These are phyloP conservation scores for Rhinoderma darwinii DNA, from an alignment of 2,113 vertebrate species.

Conservation along the genomic window DNA sequence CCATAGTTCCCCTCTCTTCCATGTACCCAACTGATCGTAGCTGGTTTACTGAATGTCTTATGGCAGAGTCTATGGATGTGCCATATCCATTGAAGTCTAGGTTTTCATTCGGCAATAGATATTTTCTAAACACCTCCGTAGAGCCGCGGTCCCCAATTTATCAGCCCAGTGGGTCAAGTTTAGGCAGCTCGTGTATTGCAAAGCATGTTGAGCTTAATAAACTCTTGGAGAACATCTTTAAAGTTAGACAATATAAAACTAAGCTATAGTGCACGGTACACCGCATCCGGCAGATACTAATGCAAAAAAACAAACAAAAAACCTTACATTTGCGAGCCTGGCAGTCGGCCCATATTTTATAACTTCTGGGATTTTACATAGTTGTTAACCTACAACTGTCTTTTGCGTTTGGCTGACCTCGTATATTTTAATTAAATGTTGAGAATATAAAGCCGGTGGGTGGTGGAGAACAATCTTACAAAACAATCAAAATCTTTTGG, in stretches of 20 bases:
- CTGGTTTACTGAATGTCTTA: too few relatives aligned
- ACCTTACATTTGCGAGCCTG: not conserved
- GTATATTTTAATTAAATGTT: conserved; percentile 25
- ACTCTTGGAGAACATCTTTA: too few relatives aligned
- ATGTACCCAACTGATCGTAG: too few relatives aligned
- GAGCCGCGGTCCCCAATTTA: too few relatives aligned
- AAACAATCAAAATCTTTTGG: conserved; percentile 24
- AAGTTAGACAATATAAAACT: too few relatives aligned
- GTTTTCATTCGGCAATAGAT: not conserved
- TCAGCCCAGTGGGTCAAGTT: not conserved
- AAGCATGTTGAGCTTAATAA: too few relatives aligned
- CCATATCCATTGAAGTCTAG: not conserved
- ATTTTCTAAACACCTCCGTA: not conserved
- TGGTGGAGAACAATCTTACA: not conserved
- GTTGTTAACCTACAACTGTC: not conserved
- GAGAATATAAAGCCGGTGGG: not conserved
- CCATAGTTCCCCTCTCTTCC: too few relatives aligned
- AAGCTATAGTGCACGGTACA: not conserved
- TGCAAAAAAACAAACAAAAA: not conserved
- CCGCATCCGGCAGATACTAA: not conserved
- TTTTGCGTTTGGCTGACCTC: not conserved
- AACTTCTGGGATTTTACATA: not conserved
- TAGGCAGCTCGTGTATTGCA: too few relatives aligned
- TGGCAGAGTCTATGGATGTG: too few relatives aligned
- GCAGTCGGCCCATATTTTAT: not conserved